phyloP scores from a whole-genome alignment of 2,797 vertebrate genomes.

The Amazona finschi region DNA sequence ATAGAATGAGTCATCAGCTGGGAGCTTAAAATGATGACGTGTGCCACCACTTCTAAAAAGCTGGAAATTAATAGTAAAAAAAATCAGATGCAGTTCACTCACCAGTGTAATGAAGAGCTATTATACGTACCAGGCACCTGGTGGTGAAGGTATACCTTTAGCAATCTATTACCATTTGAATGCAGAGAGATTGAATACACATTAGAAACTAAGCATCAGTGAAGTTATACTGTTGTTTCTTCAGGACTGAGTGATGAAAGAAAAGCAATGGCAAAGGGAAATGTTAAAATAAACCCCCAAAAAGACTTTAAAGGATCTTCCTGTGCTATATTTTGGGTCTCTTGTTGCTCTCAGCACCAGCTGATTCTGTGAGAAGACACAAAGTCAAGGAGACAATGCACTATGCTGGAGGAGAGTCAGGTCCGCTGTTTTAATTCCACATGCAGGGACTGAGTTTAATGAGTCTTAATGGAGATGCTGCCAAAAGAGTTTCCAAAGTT shows the following conservation, averaged over 20 bases:
- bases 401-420: neutral
- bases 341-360: neutral
- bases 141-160: slow-evolving; percentile 12
- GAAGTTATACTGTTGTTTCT: neutral
- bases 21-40: neutral
- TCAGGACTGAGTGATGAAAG: neutral
- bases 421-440: neutral
- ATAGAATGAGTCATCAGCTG: slow-evolving; percentile 20
- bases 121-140: slow-evolving; percentile 36
- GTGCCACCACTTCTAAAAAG: slow-evolving; percentile 12
- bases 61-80: slow-evolving; percentile 40
- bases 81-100: neutral
- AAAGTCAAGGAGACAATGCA: neutral
- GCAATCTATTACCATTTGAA: slow-evolving; percentile 38
- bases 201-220: neutral
- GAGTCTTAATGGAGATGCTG: neutral
- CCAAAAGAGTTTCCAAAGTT: neutral
- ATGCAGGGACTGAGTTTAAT: neutral
- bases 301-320: neutral
- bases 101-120: slow-evolving; percentile 35
- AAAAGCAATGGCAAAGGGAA: neutral
- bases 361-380: neutral
- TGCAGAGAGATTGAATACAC: slow-evolving; percentile 12
- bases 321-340: neutral
- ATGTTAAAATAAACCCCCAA: neutral